phyloP scores from a whole-genome alignment of 1,140 invertebrate genomes.

The Magallana angulata region DNA sequence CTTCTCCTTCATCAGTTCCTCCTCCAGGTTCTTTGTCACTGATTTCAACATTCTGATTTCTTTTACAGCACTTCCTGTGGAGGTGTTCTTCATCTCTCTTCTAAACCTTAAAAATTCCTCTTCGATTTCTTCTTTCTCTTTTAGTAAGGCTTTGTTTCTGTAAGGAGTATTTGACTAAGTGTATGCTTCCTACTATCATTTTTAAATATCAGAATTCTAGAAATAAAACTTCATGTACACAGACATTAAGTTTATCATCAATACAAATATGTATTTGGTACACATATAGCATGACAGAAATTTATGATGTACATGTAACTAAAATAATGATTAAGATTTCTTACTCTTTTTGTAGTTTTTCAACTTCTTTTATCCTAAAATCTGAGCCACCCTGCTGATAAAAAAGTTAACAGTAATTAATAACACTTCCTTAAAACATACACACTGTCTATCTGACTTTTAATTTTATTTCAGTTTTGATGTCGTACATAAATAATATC shows the following conservation, averaged over 20 bases:
- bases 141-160: conserved; percentile 71
- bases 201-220: neutral
- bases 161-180: conserved; percentile 15
- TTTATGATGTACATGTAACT: neutral
- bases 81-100: conserved; percentile 71
- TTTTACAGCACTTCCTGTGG: conserved; percentile 69
- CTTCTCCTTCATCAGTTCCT: conserved; percentile 78
- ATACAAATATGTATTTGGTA: neutral
- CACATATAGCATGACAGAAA: neutral
- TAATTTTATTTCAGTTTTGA: too few species aligned
- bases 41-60: conserved; percentile 75
- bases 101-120: conserved; percentile 73
- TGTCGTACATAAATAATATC: too few species aligned
- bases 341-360: conserved; percentile 73
- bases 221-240: neutral
- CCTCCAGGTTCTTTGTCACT: conserved; percentile 75
- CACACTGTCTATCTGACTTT: neutral
- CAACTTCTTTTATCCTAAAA: conserved; percentile 65
- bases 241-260: neutral
- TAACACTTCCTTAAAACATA: neutral
- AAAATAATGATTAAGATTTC: conserved; percentile 14
- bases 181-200: too few species aligned
- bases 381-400: conserved; percentile 60
- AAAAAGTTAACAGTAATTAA: neutral
- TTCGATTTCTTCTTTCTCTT: conserved; percentile 76